A percentile compares a stretch with the other conserved stretches of the same genome.
Evolutionary conservation across 2,113 vertebrate species (phyloP).

Genomic region (Pygoscelis adeliae): DNA sequence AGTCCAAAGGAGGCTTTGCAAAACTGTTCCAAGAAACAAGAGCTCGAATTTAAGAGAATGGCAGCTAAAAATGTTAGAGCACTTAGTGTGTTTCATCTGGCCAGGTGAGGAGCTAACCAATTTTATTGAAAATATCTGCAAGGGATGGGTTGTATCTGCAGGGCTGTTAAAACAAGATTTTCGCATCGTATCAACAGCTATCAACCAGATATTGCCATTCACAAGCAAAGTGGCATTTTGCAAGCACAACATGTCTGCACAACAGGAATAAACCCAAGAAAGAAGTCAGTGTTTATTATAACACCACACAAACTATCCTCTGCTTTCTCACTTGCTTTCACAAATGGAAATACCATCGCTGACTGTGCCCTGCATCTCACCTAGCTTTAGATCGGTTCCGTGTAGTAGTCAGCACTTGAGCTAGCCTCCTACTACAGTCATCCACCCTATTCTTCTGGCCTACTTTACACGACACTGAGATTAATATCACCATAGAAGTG

Average conservation of each 20-base stretch:
- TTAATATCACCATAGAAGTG: neutral
- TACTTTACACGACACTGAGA: neutral
- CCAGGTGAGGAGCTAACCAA: neutral
- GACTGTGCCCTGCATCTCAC: neutral
- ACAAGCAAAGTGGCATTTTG: neutral
- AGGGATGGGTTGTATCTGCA: neutral
- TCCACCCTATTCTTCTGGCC: neutral
- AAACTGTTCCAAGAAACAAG: neutral
- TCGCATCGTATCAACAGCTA: neutral
- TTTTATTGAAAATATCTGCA: neutral
- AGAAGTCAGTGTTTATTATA: neutral
- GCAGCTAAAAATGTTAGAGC: neutral
- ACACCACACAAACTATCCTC: neutral
- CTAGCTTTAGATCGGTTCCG: neutral
- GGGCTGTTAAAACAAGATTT: neutral
- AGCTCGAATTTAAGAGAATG: neutral
- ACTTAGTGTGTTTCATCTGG: neutral
- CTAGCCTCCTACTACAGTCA: neutral
- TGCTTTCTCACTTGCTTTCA: neutral
- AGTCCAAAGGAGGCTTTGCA: neutral
- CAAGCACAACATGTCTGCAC: neutral
- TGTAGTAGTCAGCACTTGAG: neutral
- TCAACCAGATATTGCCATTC: neutral
- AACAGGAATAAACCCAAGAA: neutral
- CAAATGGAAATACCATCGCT: neutral